phyloP scores from a whole-genome alignment of 2,888 invertebrate genomes.

The Acronicta alni region DNA sequence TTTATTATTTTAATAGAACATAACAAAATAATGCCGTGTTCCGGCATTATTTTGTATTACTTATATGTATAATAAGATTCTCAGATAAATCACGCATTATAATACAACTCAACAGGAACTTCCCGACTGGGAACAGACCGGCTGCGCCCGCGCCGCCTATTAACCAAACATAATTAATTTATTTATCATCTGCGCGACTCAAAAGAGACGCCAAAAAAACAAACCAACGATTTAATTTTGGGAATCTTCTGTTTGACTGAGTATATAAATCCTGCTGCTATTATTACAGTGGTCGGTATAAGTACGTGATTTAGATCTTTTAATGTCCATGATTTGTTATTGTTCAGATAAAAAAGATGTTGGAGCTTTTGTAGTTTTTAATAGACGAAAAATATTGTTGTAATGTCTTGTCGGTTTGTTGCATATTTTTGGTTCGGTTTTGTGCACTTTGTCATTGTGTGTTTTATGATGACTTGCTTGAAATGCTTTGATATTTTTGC shows the following conservation, averaged over 20 bases:
- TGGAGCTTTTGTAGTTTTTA: conserved; percentile 59
- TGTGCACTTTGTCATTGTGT: conserved; percentile 44
- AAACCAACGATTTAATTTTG: conserved; percentile 74
- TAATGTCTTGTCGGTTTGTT: conserved; percentile 31
- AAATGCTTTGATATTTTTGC: conserved; percentile 14
- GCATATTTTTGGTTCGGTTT: conserved; percentile 45
- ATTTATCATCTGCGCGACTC: conserved; percentile 71
- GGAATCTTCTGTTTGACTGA: conserved; percentile 54
- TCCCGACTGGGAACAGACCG: conserved; percentile 51
- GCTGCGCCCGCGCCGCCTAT: conserved; percentile 67
- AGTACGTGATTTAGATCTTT: conserved; percentile 68
- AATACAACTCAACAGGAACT: conserved; percentile 48
- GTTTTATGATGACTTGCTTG: conserved; percentile 11
- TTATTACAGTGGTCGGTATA: conserved; percentile 73
- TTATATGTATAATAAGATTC: not conserved
- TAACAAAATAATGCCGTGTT: too few relatives aligned
- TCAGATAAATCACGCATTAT: conserved; percentile 49
- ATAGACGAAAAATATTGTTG: conserved; percentile 54
- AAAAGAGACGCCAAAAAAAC: conserved; percentile 61
- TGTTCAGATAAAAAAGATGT: conserved; percentile 63
- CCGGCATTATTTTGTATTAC: too few relatives aligned
- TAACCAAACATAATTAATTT: conserved; percentile 86
- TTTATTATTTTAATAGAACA: too few relatives aligned
- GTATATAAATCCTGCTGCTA: conserved; percentile 60
- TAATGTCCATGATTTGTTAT: conserved; percentile 66